Conservation (phyloP, 2,888 invertebrate genomes). For the Phyllotreta striolata region DNA sequence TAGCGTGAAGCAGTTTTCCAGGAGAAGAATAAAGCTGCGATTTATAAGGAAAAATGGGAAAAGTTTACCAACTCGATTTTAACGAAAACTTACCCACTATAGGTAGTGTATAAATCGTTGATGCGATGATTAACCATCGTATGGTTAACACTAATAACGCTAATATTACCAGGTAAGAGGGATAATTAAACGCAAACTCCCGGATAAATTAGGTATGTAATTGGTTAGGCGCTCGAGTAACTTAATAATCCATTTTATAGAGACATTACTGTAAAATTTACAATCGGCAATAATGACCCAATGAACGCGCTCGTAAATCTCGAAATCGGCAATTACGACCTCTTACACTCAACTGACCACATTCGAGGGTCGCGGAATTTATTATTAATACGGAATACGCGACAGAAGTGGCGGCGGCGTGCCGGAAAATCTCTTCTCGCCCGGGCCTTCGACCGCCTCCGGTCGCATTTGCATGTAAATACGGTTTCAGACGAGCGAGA, state of each 20-base stretch:
- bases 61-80: too few relatives aligned
- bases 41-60: too few relatives aligned
- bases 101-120: too few relatives aligned
- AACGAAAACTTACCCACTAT: too few relatives aligned
- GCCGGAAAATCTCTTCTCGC: slow-evolving; percentile 16
- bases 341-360: slow-evolving; percentile 24
- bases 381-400: slow-evolving; percentile 27
- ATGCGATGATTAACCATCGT: too few relatives aligned
- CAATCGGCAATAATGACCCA: slow-evolving; percentile 37
- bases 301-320: slow-evolving; percentile 35
- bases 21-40: too few relatives aligned
- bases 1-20: too few relatives aligned
- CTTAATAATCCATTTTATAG: slow-evolving; percentile 39
- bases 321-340: slow-evolving; percentile 35
- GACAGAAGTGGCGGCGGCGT: slow-evolving; percentile 12
- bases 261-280: slow-evolving; percentile 35
- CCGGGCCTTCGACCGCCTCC: neutral
- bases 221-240: slow-evolving; percentile 31
- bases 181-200: slow-evolving; percentile 24
- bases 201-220: slow-evolving; percentile 32
- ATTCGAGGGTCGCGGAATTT: slow-evolving; percentile 22
- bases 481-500: slow-evolving; percentile 5
- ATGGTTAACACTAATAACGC: too few relatives aligned
- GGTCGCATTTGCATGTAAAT: slow-evolving; percentile 26
- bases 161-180: too few relatives aligned